Conservation (phyloP, 1,140 invertebrate genomes). For the Philotrypesis tridentata region DNA sequence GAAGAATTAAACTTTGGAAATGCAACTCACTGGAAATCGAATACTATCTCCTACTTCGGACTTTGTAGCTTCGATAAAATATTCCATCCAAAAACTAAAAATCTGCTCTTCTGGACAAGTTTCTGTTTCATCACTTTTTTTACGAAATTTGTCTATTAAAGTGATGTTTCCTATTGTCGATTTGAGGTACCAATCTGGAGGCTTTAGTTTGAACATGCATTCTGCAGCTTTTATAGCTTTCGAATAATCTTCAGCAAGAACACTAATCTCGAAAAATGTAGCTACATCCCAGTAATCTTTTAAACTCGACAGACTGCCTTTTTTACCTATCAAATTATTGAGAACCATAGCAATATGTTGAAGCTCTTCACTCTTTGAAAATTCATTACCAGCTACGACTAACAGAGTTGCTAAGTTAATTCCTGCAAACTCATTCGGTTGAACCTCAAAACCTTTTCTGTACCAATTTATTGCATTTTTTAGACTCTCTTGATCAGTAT, state of each 20-base stretch:
- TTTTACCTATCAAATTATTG: slow-evolving; percentile 98
- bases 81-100: slow-evolving; percentile 99
- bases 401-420: slow-evolving; percentile 98
- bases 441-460: slow-evolving; percentile 96
- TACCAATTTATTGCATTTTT: slow-evolving; percentile 98
- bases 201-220: slow-evolving; percentile 99
- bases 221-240: slow-evolving; percentile 98
- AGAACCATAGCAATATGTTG: slow-evolving; percentile 95
- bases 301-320: slow-evolving; percentile 93
- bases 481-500: slow-evolving; percentile 90
- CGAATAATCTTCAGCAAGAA: slow-evolving; percentile 96
- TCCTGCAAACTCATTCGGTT: slow-evolving; percentile 99
- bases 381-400: slow-evolving; percentile 98
- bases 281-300: slow-evolving; percentile 99
- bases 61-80: slow-evolving; percentile 93
- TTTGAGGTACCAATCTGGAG: slow-evolving; percentile 98
- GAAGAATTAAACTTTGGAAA: neutral
- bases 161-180: slow-evolving; percentile 98
- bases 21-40: slow-evolving; percentile 87
- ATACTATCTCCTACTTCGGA: slow-evolving; percentile 85
- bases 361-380: slow-evolving; percentile 91
- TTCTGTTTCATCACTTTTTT: slow-evolving; percentile 82
- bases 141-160: slow-evolving; percentile 94
- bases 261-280: slow-evolving; percentile 99
- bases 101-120: slow-evolving; percentile 87